phyloP scores from a whole-genome alignment of 2,888 invertebrate species.

The Apocheima hispidaria region DNA sequence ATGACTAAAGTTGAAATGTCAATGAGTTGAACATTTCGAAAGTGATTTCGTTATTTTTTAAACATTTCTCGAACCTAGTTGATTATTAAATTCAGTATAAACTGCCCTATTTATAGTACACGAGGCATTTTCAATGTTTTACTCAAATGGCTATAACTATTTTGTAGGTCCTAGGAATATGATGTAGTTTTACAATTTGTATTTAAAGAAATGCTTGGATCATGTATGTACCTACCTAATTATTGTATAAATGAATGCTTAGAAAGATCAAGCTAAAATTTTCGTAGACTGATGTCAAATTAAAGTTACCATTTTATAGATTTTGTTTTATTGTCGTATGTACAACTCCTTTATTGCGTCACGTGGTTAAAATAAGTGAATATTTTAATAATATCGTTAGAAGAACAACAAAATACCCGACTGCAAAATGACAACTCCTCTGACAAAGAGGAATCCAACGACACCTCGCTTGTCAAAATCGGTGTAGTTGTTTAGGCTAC shows the following conservation, averaged over 20 bases:
- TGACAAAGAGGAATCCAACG: too few species aligned
- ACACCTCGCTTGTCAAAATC: too few species aligned
- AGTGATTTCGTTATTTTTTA: not conserved
- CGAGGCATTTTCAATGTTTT: too few species aligned
- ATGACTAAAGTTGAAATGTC: not conserved
- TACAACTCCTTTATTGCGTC: too few species aligned
- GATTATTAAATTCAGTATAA: not conserved
- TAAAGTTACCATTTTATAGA: slow-evolving; percentile 29
- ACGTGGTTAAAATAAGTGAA: too few species aligned
- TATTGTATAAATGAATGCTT: slow-evolving; percentile 1
- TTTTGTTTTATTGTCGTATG: slow-evolving; percentile 2
- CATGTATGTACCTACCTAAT: slow-evolving; percentile 22
- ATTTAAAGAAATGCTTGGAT: slow-evolving; percentile 2
- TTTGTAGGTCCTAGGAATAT: not conserved
- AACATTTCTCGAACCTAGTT: not conserved
- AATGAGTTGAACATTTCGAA: not conserved
- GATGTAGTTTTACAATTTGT: not conserved
- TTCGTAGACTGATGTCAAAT: slow-evolving; percentile 22
- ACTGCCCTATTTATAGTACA: too few species aligned
- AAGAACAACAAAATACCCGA: too few species aligned
- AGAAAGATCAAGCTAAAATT: slow-evolving; percentile 2
- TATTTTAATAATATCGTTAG: too few species aligned
- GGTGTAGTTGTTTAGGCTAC: too few species aligned
- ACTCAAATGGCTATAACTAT: slow-evolving; percentile 6
- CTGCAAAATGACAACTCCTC: too few species aligned